Percentiles rank a stretch among this genome's conserved stretches.
Evolutionary conservation across 1,140 invertebrate species (phyloP).

Genomic region (Lasioglossum baleicum): DNA sequence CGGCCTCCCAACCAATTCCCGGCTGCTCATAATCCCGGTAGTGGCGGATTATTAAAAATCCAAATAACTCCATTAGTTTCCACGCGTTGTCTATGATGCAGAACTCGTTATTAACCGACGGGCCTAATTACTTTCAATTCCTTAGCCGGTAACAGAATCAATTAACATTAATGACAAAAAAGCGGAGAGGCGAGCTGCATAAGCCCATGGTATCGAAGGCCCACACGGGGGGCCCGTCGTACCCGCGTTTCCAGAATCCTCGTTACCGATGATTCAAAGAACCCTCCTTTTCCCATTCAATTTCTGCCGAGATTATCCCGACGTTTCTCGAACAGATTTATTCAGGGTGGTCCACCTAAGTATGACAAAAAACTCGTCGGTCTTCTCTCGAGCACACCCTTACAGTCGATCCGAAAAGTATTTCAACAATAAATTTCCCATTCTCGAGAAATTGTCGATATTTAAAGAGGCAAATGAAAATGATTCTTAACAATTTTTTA

Average conservation of each 20-base stretch:
- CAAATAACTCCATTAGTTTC: constrained; percentile 55
- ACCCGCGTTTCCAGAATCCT: not conserved
- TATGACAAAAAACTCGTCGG: too few relatives aligned
- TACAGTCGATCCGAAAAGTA: too few relatives aligned
- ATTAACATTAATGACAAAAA: constrained; percentile 51
- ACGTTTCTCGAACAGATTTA: too few relatives aligned
- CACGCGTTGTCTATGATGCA: constrained; percentile 25
- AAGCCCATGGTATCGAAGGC: not conserved
- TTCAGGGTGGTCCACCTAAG: too few relatives aligned
- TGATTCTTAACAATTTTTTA: too few relatives aligned
- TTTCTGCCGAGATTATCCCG: too few relatives aligned
- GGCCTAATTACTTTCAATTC: constrained; percentile 49
- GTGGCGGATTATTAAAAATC: constrained; percentile 41
- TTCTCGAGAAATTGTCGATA: too few relatives aligned
- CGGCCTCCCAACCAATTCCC: not conserved
- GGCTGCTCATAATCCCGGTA: constrained; percentile 2
- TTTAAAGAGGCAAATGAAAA: too few relatives aligned
- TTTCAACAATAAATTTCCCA: too few relatives aligned
- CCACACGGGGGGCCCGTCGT: not conserved
- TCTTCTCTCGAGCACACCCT: too few relatives aligned
- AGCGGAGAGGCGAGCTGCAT: constrained; percentile 40
- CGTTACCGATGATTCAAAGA: not conserved
- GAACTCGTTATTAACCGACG: constrained; percentile 37
- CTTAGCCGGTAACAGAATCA: constrained; percentile 28
- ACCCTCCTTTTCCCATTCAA: not conserved